Evolutionary conservation across 1,140 invertebrate genomes (phyloP).

Genomic region (Penaeus vannamei): DNA sequence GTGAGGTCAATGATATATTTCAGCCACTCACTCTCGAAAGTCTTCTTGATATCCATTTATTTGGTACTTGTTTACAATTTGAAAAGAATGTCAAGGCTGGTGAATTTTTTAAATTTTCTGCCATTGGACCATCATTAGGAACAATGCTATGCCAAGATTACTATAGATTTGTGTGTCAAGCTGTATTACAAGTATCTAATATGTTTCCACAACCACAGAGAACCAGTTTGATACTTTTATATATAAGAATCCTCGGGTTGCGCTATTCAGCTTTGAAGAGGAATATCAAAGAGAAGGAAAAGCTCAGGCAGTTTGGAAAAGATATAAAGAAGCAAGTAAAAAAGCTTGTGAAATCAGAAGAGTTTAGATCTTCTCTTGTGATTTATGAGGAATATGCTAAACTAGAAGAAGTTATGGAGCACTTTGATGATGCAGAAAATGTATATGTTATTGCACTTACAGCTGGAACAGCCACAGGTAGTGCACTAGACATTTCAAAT

Average conservation of each 20-base stretch:
- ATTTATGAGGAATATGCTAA: constrained; percentile 72
- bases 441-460: constrained; percentile 71
- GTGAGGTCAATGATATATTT: constrained; percentile 39
- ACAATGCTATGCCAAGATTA: constrained; percentile 46
- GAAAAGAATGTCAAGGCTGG: neutral
- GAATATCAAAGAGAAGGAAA: constrained; percentile 39
- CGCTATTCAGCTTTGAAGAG: constrained; percentile 48
- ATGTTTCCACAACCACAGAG: constrained; percentile 67
- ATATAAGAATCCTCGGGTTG: constrained; percentile 67
- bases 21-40: constrained; percentile 59
- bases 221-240: constrained; percentile 68
- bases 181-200: constrained; percentile 67
- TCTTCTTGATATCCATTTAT: constrained; percentile 51
- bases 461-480: constrained; percentile 65
- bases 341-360: constrained; percentile 71
- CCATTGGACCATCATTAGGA: constrained; percentile 52
- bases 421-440: constrained; percentile 70
- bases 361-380: constrained; percentile 72
- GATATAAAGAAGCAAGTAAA: constrained; percentile 72
- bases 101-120: constrained; percentile 48
- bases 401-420: constrained; percentile 70
- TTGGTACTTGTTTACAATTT: constrained; percentile 31
- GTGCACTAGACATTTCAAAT: constrained; percentile 46
- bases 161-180: constrained; percentile 64
- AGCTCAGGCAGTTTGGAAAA: constrained; percentile 66